Percentiles rank a stretch among this genome's conserved stretches.
Evolutionary conservation across 2,113 vertebrate species (phyloP).

Genomic region (Apteryx owenii): DNA sequence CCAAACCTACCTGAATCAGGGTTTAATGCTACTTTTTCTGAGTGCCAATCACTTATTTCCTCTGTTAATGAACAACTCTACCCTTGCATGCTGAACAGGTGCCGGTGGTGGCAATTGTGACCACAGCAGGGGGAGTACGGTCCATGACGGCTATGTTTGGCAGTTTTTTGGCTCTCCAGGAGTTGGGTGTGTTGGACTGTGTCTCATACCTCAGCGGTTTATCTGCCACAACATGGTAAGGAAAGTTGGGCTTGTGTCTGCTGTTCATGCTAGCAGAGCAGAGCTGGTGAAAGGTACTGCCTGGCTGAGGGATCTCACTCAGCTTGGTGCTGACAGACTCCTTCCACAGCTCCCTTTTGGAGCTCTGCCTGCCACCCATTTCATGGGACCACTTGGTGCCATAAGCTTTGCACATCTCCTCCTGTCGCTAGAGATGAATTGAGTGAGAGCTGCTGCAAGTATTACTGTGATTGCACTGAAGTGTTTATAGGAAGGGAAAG

Average conservation of each 20-base stretch:
- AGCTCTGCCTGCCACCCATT: neutral
- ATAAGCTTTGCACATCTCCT: neutral
- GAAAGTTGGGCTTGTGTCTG: neutral
- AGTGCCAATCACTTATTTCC: neutral
- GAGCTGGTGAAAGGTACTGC: neutral
- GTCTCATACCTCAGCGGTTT: constrained; percentile 84
- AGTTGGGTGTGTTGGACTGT: constrained; percentile 82
- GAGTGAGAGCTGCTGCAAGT: neutral
- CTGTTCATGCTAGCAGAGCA: neutral
- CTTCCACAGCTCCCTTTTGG: neutral
- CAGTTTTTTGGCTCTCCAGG: constrained; percentile 82
- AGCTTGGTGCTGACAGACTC: neutral
- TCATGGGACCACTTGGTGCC: neutral
- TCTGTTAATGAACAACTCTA: neutral
- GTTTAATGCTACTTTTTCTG: neutral
- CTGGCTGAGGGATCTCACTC: neutral
- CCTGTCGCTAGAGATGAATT: neutral
- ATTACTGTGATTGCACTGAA: neutral
- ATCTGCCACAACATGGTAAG: constrained; percentile 91
- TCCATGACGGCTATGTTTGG: constrained; percentile 83
- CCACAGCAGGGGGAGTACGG: constrained; percentile 82
- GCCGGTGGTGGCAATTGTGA: constrained; percentile 82
- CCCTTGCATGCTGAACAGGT: constrained; percentile 73
- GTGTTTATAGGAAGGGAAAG: neutral
- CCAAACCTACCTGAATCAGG: neutral